A percentile compares a stretch with the other conserved stretches of the same genome.
These are phyloP conservation scores for Synanthedon myopaeformis DNA, from an alignment of 2,888 invertebrate species.

Conservation along the genomic window DNA sequence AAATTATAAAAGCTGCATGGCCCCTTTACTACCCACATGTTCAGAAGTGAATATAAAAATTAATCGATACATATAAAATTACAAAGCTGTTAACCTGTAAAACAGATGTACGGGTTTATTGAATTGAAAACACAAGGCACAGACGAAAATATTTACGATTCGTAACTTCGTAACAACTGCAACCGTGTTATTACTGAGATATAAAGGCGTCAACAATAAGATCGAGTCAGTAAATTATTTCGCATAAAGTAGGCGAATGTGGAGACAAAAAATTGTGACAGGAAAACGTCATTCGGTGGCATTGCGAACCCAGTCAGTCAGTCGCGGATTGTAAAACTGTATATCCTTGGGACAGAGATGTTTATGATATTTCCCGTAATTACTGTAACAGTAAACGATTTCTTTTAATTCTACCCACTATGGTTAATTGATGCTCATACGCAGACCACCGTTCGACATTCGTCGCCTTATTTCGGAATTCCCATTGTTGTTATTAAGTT, in stretches of 20 bases:
- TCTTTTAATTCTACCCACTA: constrained; percentile 32
- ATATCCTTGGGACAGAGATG: constrained; percentile 38
- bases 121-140: too few relatives aligned
- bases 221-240: constrained; percentile 10
- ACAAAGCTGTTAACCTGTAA: too few relatives aligned
- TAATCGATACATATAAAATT: too few relatives aligned
- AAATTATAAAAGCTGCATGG: too few relatives aligned
- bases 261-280: constrained; percentile 27
- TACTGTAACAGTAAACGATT: constrained; percentile 44
- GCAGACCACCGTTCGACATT: constrained; percentile 1
- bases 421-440: constrained; percentile 23
- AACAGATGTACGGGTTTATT: too few relatives aligned
- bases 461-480: not conserved
- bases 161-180: too few relatives aligned
- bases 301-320: constrained; percentile 17
- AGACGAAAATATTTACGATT: too few relatives aligned
- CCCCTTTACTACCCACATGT: too few relatives aligned
- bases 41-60: too few relatives aligned
- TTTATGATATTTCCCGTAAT: constrained; percentile 61
- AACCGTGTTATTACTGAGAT: not conserved
- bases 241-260: constrained; percentile 17
- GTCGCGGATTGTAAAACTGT: constrained; percentile 25
- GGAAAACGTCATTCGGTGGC: constrained; percentile 39
- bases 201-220: not conserved
- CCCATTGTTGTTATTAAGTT: too few relatives aligned